These are phyloP conservation scores for Onychorhynchus coronatus DNA, from an alignment of 2,113 vertebrate species.

Conservation along the genomic window DNA sequence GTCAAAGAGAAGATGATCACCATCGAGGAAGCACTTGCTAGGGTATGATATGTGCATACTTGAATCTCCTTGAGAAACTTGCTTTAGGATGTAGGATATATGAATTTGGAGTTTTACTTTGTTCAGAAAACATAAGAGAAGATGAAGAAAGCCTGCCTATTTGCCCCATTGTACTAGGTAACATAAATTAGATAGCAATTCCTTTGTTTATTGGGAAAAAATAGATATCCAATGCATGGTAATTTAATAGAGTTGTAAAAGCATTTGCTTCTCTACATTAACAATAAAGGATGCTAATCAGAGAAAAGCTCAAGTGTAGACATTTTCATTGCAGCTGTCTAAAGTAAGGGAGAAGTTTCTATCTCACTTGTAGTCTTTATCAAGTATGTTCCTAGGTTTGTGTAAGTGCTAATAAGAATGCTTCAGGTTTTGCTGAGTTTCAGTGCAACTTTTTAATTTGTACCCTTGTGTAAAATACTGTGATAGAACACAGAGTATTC, in stretches of 20 bases:
- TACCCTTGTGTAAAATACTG: neutral
- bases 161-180: neutral
- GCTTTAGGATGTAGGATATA: neutral
- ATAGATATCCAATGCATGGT: neutral
- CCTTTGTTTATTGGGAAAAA: neutral
- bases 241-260: neutral
- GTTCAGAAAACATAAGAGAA: neutral
- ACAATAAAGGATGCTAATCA: neutral
- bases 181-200: neutral
- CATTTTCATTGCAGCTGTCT: neutral
- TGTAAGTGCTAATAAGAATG: neutral
- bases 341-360: neutral
- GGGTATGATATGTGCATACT: slow-evolving; percentile 76
- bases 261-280: neutral
- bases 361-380: neutral
- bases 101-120: neutral
- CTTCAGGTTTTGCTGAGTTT: neutral
- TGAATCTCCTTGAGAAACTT: neutral
- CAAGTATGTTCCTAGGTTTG: neutral
- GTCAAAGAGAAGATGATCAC: slow-evolving; percentile 99
- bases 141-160: neutral
- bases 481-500: neutral
- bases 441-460: neutral
- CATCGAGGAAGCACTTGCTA: slow-evolving; percentile 93
- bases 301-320: neutral